These are phyloP conservation scores for Pachypanchax playfairii DNA, from an alignment of 2,113 vertebrate genomes.

Conservation along the genomic window DNA sequence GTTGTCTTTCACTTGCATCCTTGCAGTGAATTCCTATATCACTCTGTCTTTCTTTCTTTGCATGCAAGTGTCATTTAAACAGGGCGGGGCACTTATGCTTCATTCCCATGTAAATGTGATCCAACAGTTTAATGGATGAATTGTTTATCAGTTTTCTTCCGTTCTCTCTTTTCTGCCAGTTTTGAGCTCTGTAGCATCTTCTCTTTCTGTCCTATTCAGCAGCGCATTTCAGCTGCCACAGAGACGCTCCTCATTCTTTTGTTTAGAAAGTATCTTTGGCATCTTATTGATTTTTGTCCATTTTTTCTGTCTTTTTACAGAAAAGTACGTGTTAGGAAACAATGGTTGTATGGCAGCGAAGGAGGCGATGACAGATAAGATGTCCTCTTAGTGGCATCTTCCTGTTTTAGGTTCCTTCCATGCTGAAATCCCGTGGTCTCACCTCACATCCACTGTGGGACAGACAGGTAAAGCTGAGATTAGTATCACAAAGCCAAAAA, in stretches of 20 bases:
- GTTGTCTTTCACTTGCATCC: slow-evolving; percentile 11
- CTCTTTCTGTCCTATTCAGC: slow-evolving; percentile 40
- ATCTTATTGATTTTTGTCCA: slow-evolving; percentile 72
- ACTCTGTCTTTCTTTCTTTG: slow-evolving; percentile 38
- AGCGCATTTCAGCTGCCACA: slow-evolving; percentile 65
- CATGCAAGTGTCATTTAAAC: slow-evolving; percentile 43
- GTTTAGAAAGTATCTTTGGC: slow-evolving; percentile 90
- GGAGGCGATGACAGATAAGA: slow-evolving; percentile 43
- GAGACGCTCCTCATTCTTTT: slow-evolving; percentile 76
- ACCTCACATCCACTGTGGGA: slow-evolving; percentile 92
- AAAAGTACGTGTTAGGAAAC: slow-evolving; percentile 54
- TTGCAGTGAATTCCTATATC: slow-evolving; percentile 23
- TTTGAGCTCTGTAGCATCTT: slow-evolving; percentile 55
- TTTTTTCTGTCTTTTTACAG: slow-evolving; percentile 57
- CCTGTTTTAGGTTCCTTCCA: slow-evolving; percentile 77
- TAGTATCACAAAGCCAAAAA: slow-evolving; percentile 10
- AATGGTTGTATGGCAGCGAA: slow-evolving; percentile 50
- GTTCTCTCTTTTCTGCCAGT: slow-evolving; percentile 32
- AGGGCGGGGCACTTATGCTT: slow-evolving; percentile 32
- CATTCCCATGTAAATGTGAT: slow-evolving; percentile 27
- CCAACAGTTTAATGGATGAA: slow-evolving; percentile 33
- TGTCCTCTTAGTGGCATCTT: slow-evolving; percentile 42
- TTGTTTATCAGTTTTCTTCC: slow-evolving; percentile 48
- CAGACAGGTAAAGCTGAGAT: slow-evolving; percentile 41
- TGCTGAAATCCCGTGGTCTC: slow-evolving; percentile 86